phyloP scores from a whole-genome alignment of 2,888 invertebrate species.

The Pteria penguin region DNA sequence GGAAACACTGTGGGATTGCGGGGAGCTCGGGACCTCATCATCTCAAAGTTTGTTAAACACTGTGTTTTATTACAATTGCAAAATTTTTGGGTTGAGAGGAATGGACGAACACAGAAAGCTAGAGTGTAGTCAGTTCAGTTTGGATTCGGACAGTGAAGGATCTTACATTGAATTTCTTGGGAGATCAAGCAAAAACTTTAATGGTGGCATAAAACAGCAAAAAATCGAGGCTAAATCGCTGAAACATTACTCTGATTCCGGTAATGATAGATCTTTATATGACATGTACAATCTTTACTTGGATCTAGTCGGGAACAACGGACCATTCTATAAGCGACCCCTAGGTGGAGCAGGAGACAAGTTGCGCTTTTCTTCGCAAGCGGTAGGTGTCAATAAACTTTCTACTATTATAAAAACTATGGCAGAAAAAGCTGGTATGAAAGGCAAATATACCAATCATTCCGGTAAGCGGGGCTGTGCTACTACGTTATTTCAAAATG shows the following conservation, averaged over 20 bases:
- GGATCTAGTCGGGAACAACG: neutral
- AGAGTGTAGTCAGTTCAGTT: neutral
- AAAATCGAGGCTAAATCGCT: too few relatives aligned
- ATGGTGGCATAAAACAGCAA: neutral
- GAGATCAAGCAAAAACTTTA: neutral
- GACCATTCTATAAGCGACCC: neutral
- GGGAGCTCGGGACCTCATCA: neutral
- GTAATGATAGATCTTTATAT: too few relatives aligned
- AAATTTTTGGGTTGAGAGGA: slow-evolving; percentile 14
- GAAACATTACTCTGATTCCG: too few relatives aligned
- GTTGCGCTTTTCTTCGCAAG: neutral
- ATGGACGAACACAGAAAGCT: slow-evolving; percentile 17
- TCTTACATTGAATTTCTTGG: slow-evolving; percentile 1
- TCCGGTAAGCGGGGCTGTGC: neutral
- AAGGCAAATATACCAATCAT: neutral
- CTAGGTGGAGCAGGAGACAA: neutral
- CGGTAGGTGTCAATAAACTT: neutral
- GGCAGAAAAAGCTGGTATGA: neutral
- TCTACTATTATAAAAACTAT: neutral
- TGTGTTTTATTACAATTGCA: neutral
- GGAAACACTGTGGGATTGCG: neutral
- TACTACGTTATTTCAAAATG: too few relatives aligned
- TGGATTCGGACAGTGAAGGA: neutral
- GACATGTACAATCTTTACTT: too few relatives aligned
- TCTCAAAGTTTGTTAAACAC: slow-evolving; percentile 4